Evolutionary conservation across 2,888 invertebrate genomes (phyloP), one percentile per base, ranked within the genome.

Genomic region (Hemistola chrysoprasaria): DNA sequence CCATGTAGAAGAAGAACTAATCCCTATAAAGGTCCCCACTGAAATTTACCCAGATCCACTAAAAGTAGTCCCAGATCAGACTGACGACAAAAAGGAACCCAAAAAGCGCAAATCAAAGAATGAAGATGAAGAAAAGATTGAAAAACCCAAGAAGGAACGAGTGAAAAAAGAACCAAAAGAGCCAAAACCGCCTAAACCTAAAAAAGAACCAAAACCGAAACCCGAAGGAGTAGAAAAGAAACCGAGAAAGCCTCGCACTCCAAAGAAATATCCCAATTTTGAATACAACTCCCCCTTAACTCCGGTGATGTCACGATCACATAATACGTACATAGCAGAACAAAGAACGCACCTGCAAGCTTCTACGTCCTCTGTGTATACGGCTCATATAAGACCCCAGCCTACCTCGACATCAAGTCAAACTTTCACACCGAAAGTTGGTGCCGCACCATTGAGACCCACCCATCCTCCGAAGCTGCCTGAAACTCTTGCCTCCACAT

Each of bases 241-340:
- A 27, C 79, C 83, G 0, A 54, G 83, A 1, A 84, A 83, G 49
- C 74, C 83, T 4, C 61, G 74, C 6, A 61, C 68, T 1, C 84
- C 86, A 0, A 85, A 78, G 42, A 78, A 77, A 40, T 49, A 32
- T 32, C 40, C 58, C 10, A 66, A 59, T 58, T 74, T 67, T 31
- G 75, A 65, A 24, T 75, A 84, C 39, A 75, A 58, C 33, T 82
- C 83, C 0, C 79, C 80, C 0, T 40, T 85, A 6, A 62, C 62
- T 33, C 80, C 84, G 0, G 53, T 80, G 1, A 71, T 84, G 65
- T 54, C 59, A 0, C 65, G 42, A 25, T 60, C 65, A 2, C 9
- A 24, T 0, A 66, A 61, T 30, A 28, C 61, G 0, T 75, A 73
- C 29, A 40, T 33, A 3, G 39, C 48, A 0, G 9, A 8, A 2